A percentile compares a stretch with the other conserved stretches of the same genome.
Evolutionary conservation across 2,888 invertebrate species (phyloP).

Genomic region (Alitta virens): DNA sequence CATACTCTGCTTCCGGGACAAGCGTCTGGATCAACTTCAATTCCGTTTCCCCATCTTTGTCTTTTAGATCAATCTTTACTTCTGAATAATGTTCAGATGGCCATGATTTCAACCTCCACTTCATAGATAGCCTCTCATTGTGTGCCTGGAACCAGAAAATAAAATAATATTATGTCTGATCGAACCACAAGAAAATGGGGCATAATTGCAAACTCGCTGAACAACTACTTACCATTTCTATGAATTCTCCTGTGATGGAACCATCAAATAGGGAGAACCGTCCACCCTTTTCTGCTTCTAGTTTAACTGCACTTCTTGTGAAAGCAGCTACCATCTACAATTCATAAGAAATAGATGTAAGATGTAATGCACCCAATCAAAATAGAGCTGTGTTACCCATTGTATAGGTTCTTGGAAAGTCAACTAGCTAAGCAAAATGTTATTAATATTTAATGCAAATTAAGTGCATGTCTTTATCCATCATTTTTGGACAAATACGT

Average conservation of each 20-base stretch:
- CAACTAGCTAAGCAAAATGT: no score
- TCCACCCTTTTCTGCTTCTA: conserved; percentile 81
- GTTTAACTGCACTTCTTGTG: conserved; percentile 74
- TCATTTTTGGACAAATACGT: no score
- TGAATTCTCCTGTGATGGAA: conserved; percentile 84
- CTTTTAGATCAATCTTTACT: conserved; percentile 79
- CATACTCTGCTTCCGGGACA: conserved; percentile 76
- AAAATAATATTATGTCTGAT: no score
- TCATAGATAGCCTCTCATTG: conserved; percentile 78
- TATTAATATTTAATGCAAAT: no score
- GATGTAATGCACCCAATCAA: no score
- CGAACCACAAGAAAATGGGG: no score
- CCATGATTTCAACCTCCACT: conserved; percentile 95
- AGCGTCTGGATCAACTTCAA: conserved; percentile 78
- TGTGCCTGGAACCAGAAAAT: conserved; percentile 62
- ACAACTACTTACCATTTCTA: conserved; percentile 66
- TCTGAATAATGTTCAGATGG: conserved; percentile 86
- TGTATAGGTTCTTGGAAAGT: no score
- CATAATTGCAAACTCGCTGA: no score
- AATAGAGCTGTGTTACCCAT: no score
- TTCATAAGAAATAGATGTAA: no score
- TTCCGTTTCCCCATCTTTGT: conserved; percentile 85
- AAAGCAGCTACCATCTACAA: conserved; percentile 83
- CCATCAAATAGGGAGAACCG: conserved; percentile 89
- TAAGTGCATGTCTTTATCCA: no score